Base-by-base conservation (phyloP, 2,888 invertebrate species). In the Limnephilus marmoratus region DNA sequence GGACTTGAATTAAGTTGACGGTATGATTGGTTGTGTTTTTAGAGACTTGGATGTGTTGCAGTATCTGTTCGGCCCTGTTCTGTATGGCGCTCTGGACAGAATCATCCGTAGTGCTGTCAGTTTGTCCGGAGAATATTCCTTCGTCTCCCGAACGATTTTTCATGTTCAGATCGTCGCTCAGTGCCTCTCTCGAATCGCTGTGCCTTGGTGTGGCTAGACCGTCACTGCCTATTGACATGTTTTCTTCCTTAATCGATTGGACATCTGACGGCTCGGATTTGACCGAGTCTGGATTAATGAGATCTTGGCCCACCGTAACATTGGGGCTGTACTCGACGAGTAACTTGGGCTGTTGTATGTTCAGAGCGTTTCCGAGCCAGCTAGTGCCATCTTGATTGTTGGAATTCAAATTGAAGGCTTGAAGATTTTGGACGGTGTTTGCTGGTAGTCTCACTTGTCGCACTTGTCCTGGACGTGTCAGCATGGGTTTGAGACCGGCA, bases 401-500 rank as follows among this genome's bases (percentile, higher is more conserved):
- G 0, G 96, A 94, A 24, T 88, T 91, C 31, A 93, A 85, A 81
- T 93, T 93, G 90, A 93, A 96, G 95, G 93, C 96, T 95, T 7
- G 96, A 94, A 94, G 96, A 85, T 92, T 93, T 88, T 93, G 93
- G 45, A 96, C 94, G 11, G 96, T 95, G 15, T 96, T 94, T 4
- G 96, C 95, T 2, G 96, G 96, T 81, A 96, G 94, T 5, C 96
- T 95, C 12, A 96, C 96, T 91, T 96, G 96, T 90, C 97, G 96
- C 2, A 97, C 96, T 93, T 93, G 93, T 13, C 97, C 96, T 1
- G 97, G 96, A 37, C 97, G 95, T 37, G 96, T 94, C 81, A 97
- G 94, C 45, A 96, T 95, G 0, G 96, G 96, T 94, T 97, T 97
- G 91, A 96, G 95, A 0, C 97, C 97, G 68, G 96, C 96, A 81